phyloP scores from a whole-genome alignment of 2,113 vertebrate genomes.

The Gymnobelideus leadbeateri region DNA sequence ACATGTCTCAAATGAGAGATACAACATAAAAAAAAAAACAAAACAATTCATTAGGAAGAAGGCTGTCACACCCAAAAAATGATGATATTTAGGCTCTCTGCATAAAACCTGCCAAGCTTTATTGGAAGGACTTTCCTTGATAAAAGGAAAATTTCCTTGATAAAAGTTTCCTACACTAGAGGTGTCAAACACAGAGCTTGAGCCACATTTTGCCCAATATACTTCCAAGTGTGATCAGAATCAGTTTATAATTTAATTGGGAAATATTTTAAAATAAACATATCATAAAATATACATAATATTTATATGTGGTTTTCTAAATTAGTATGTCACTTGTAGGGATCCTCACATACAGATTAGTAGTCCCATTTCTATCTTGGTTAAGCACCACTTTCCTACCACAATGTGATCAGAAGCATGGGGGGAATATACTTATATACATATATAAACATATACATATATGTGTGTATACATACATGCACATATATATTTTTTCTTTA shows the following conservation, averaged over 20 bases:
- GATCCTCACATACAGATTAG: not conserved
- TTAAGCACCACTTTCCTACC: not conserved
- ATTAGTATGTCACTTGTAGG: not conserved
- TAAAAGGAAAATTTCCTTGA: not conserved
- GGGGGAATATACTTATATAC: no score
- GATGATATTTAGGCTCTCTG: not conserved
- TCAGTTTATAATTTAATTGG: not conserved
- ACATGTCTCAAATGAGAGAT: not conserved
- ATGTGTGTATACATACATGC: not conserved
- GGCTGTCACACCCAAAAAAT: not conserved
- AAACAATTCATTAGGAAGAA: not conserved
- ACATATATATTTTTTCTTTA: not conserved
- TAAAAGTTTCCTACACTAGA: not conserved
- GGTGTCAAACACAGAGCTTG: no score
- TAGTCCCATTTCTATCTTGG: not conserved
- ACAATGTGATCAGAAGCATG: not conserved
- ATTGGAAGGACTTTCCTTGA: no score
- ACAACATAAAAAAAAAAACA: not conserved
- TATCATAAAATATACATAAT: not conserved
- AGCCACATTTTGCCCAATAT: no score
- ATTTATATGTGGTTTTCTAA: not conserved
- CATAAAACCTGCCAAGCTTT: not conserved
- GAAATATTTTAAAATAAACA: not conserved
- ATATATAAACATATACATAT: not conserved
- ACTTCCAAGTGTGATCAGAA: not conserved